phyloP scores from a whole-genome alignment of 2,888 invertebrate genomes.

The Cosmorhoe ocellata region DNA sequence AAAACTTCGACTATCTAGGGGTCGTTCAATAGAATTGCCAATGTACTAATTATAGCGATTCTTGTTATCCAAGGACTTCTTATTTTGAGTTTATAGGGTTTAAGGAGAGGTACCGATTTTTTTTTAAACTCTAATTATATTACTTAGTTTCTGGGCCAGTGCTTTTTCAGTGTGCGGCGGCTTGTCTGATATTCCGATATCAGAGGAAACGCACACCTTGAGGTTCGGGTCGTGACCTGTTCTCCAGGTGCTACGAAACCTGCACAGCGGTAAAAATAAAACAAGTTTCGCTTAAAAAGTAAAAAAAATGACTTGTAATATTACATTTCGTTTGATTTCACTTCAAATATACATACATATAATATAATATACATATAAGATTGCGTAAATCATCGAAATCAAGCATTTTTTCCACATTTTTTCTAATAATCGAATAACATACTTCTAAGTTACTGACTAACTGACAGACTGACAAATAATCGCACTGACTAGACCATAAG shows the following conservation, averaged over 20 bases:
- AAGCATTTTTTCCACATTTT: too few relatives aligned
- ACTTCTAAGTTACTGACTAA: too few relatives aligned
- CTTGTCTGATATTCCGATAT: constrained; percentile 47
- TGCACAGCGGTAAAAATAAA: constrained; percentile 3
- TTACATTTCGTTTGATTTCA: too few relatives aligned
- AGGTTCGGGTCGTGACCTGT: constrained; percentile 53
- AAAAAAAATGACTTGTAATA: too few relatives aligned
- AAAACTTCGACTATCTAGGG: constrained; percentile 52
- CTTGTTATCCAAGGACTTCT: background rate
- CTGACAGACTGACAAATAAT: too few relatives aligned
- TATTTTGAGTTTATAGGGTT: too few relatives aligned
- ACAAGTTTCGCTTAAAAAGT: background rate
- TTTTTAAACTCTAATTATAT: background rate
- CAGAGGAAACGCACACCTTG: constrained; percentile 46
- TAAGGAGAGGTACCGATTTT: too few relatives aligned
- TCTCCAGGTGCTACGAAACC: constrained; percentile 45
- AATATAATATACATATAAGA: too few relatives aligned
- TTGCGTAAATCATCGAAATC: too few relatives aligned
- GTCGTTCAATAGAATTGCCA: constrained; percentile 47
- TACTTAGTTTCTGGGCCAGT: background rate
- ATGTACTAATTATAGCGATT: constrained; percentile 25
- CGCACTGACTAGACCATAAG: too few relatives aligned
- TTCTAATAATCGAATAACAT: too few relatives aligned
- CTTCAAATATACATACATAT: too few relatives aligned
- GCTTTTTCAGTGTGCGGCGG: constrained; percentile 3